phyloP scores from a whole-genome alignment of 2,888 invertebrate species.

The Clostera curtula region DNA sequence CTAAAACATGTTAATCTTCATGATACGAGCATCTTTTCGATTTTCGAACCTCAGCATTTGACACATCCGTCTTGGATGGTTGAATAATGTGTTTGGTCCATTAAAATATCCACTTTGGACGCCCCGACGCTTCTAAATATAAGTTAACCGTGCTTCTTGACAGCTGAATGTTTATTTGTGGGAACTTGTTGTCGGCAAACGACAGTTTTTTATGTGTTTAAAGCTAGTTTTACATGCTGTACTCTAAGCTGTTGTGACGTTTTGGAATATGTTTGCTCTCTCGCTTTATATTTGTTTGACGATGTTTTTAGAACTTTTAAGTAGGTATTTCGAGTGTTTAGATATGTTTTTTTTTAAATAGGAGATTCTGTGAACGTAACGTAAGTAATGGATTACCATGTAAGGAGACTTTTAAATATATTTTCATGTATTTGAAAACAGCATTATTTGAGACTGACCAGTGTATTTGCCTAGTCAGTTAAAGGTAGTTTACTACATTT shows the following conservation, averaged over 20 bases:
- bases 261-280: constrained; percentile 16
- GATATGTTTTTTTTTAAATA: not conserved
- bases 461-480: too few relatives aligned
- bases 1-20: constrained; percentile 35
- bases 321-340: constrained; percentile 8
- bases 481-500: too few relatives aligned
- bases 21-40: constrained; percentile 34
- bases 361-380: not conserved
- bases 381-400: too few relatives aligned
- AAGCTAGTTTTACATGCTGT: constrained; percentile 20
- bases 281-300: constrained; percentile 15
- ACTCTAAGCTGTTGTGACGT: constrained; percentile 13
- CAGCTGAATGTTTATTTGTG: constrained; percentile 58
- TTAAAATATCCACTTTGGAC: constrained; percentile 50
- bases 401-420: constrained; percentile 6
- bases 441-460: too few relatives aligned
- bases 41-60: constrained; percentile 35
- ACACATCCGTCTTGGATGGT: constrained; percentile 54
- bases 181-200: constrained; percentile 36
- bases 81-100: constrained; percentile 55
- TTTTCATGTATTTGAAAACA: constrained; percentile 7
- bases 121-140: constrained; percentile 55
- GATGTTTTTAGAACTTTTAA: constrained; percentile 14
- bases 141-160: constrained; percentile 37
- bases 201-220: constrained; percentile 30